phyloP scores from a whole-genome alignment of 2,113 vertebrate species.

The Agapornis roseicollis region DNA sequence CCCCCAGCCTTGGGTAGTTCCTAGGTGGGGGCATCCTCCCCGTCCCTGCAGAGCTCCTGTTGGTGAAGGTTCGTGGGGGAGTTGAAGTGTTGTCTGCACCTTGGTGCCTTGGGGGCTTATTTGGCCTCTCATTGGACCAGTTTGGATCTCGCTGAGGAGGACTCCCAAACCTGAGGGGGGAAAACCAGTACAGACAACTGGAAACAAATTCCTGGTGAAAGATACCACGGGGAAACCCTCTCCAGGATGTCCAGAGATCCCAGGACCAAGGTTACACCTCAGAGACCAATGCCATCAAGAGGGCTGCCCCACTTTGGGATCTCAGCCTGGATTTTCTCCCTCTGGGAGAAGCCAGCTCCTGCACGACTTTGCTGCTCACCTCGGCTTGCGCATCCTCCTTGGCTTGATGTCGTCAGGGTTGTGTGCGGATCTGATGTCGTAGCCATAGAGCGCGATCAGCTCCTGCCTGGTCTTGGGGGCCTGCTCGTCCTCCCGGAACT shows the following conservation, averaged over 20 bases:
- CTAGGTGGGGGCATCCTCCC: constrained; percentile 69
- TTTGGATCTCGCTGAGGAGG: constrained; percentile 78
- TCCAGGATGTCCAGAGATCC: fast-evolving
- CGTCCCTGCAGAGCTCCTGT: constrained; percentile 61
- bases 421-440: constrained; percentile 91
- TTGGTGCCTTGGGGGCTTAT: constrained; percentile 73
- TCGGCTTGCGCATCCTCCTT: constrained; percentile 82
- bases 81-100: constrained; percentile 37
- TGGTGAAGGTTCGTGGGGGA: constrained; percentile 72
- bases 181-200: neutral
- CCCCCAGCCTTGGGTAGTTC: constrained; percentile 68
- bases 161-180: constrained; percentile 72
- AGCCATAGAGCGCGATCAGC: constrained; percentile 93
- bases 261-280: fast-evolving
- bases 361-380: constrained; percentile 68
- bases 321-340: neutral
- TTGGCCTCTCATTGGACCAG: constrained; percentile 74
- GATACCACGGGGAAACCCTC: neutral
- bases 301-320: neutral
- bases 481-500: constrained; percentile 96
- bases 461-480: constrained; percentile 95
- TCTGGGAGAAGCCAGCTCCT: fast-evolving
- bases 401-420: constrained; percentile 81
- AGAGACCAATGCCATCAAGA: neutral
- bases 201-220: neutral